Evolutionary conservation across 2,888 invertebrate genomes (phyloP).

Genomic region (Hylaea fasciaria): DNA sequence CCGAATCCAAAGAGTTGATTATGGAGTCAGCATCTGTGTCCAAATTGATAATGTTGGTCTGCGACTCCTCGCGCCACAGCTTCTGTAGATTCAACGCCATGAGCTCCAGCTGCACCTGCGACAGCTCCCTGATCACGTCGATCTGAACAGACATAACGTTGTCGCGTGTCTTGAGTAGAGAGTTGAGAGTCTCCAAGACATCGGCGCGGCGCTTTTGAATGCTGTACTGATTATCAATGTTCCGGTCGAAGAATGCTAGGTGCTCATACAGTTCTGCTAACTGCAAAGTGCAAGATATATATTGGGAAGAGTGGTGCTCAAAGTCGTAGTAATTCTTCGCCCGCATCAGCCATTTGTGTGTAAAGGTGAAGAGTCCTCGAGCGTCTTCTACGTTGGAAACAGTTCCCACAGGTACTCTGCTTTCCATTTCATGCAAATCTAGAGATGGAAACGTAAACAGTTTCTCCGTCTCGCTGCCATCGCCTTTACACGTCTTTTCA

Average conservation of each 20-base stretch:
- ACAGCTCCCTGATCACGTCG: constrained; percentile 84
- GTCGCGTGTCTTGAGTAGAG: constrained; percentile 79
- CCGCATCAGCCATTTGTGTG: constrained; percentile 86
- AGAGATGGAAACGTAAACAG: constrained; percentile 67
- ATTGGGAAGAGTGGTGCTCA: constrained; percentile 84
- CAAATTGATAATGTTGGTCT: constrained; percentile 69
- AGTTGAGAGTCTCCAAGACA: constrained; percentile 84
- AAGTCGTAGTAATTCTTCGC: constrained; percentile 85
- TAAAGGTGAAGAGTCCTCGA: constrained; percentile 81
- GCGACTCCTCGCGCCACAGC: constrained; percentile 80
- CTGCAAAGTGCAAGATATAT: constrained; percentile 85
- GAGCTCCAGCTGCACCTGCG: constrained; percentile 86
- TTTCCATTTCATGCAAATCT: constrained; percentile 69
- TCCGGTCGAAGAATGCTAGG: constrained; percentile 89
- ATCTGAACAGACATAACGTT: constrained; percentile 82
- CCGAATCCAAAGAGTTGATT: constrained; percentile 70
- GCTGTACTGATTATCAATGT: constrained; percentile 85
- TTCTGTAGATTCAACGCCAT: constrained; percentile 86
- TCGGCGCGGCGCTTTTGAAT: constrained; percentile 86
- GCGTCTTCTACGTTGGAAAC: constrained; percentile 75
- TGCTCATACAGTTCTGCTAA: constrained; percentile 87
- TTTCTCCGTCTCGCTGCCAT: constrained; percentile 55
- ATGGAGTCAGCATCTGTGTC: constrained; percentile 74
- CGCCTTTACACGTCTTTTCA: constrained; percentile 70
- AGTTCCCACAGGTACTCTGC: constrained; percentile 61